These are phyloP conservation scores for Stictocephala bisonia DNA, from an alignment of 2,888 invertebrate species.

Conservation along the genomic window DNA sequence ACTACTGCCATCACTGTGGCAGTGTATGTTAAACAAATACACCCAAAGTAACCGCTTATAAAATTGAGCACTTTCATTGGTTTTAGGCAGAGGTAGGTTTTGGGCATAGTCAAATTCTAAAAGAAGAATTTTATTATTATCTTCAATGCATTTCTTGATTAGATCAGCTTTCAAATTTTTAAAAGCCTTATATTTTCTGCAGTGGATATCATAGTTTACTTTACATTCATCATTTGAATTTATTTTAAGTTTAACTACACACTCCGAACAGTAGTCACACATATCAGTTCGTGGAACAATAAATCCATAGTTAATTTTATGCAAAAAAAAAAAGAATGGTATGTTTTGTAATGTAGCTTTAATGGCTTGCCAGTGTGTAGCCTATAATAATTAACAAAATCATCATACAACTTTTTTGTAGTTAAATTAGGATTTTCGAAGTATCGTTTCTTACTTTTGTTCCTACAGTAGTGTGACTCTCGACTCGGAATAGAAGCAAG, in stretches of 20 bases:
- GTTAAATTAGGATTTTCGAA: too few species aligned
- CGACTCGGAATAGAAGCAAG: too few species aligned
- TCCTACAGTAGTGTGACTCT: too few species aligned
- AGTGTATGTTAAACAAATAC: conserved; percentile 44
- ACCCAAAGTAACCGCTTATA: conserved; percentile 40
- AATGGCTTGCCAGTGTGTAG: not conserved
- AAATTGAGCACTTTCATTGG: conserved; percentile 36
- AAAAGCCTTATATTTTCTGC: conserved; percentile 9
- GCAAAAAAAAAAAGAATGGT: conserved; percentile 38
- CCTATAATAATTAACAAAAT: not conserved
- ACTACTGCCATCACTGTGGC: conserved; percentile 42
- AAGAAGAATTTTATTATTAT: conserved; percentile 21
- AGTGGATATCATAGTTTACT: conserved; percentile 29
- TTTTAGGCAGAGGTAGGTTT: conserved; percentile 42
- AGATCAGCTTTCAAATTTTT: conserved; percentile 20
- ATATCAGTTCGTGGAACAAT: conserved; percentile 30
- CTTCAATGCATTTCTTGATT: conserved; percentile 11
- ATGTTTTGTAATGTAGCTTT: conserved; percentile 18
- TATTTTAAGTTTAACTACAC: conserved; percentile 20
- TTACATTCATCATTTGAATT: conserved; percentile 45
- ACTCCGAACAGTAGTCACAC: conserved; percentile 41
- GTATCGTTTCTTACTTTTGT: too few species aligned
- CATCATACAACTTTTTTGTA: not conserved
- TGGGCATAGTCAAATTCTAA: conserved; percentile 46
- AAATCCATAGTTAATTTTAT: conserved; percentile 39